Evolutionary conservation across 2,797 vertebrate genomes (phyloP), one percentile per base, ranked within the genome.

Genomic region (Sebastes goodei): DNA sequence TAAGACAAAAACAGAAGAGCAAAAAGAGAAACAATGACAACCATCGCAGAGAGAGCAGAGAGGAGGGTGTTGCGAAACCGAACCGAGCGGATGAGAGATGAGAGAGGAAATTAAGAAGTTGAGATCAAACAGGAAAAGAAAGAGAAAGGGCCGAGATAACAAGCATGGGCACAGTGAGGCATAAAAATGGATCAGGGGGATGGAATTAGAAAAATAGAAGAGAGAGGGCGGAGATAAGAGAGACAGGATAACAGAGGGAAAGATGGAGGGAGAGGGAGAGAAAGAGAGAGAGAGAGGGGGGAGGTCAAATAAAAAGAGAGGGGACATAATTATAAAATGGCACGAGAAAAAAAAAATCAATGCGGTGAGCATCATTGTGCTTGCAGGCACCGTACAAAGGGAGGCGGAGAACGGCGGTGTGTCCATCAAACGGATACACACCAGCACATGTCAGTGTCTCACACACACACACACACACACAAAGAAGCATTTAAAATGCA

Each of bases 41-140:
- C 8, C 32, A 67, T 76, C 60, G 49, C 53, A 81, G 76, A 61
- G 61, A 75, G 70, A 85, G 74, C 1, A 68, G 64, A 9, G 29
- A 17, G 21, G 59, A 63, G 62, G 35, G 14, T 25, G 56, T 25
- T 4, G 33, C 12, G 57, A 81, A 82, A 66, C 2, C 35, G 81
- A 90, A 89, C 63, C 7, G 57, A 87, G 83, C 32, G 2, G 52
- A 78, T n/a, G n/a, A n/a, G n/a, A n/a, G n/a, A 92, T 74, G 86
- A 89, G 88, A 90, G 83, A 90, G 87, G 93, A 93, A 94, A 95
- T 93, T 88, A 93, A 92, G 91, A 94, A 92, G 91, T 92, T 88
- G 88, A 92, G 93, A 94, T 91, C 89, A 94, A 92, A 90, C 71
- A 76, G 82, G 77, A 29, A 80, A 84, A 85, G 87, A 84, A 56